A percentile compares a stretch with the other conserved stretches of the same genome.
These are phyloP conservation scores for Dorcus parallelipipedus DNA, from an alignment of 2,888 invertebrate genomes.

Conservation along the genomic window DNA sequence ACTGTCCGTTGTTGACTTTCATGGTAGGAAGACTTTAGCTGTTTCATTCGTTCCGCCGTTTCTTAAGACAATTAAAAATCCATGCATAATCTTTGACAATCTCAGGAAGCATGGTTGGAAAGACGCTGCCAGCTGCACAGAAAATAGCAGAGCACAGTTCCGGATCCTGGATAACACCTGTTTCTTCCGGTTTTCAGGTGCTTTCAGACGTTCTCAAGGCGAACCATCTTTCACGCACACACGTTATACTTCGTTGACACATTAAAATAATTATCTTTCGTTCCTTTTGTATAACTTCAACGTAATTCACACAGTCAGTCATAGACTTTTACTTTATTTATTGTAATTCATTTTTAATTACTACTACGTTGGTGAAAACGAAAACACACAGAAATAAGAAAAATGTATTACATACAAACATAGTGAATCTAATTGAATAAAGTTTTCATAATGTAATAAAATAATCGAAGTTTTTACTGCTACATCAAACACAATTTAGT, in stretches of 20 bases:
- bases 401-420: too few species aligned
- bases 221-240: background rate
- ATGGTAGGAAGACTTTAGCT: conserved; percentile 15
- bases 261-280: background rate
- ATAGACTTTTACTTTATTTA: too few species aligned
- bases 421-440: too few species aligned
- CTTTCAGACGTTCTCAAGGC: conserved; percentile 11
- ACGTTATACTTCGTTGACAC: background rate
- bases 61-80: conserved; percentile 25
- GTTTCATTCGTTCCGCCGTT: conserved; percentile 20
- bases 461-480: background rate
- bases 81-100: conserved; percentile 41
- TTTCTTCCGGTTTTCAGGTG: conserved; percentile 35
- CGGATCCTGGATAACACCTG: conserved; percentile 42
- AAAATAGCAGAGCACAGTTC: conserved; percentile 44
- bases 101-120: conserved; percentile 45
- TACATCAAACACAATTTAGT: background rate
- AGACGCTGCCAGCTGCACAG: conserved; percentile 35
- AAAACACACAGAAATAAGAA: too few species aligned
- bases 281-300: too few species aligned
- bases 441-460: too few species aligned
- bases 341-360: too few species aligned
- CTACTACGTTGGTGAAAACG: too few species aligned
- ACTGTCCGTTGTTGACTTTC: conserved; percentile 25
- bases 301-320: too few species aligned